phyloP scores from a whole-genome alignment of 2,888 invertebrate species.

The Eutolmus rufibarbis region DNA sequence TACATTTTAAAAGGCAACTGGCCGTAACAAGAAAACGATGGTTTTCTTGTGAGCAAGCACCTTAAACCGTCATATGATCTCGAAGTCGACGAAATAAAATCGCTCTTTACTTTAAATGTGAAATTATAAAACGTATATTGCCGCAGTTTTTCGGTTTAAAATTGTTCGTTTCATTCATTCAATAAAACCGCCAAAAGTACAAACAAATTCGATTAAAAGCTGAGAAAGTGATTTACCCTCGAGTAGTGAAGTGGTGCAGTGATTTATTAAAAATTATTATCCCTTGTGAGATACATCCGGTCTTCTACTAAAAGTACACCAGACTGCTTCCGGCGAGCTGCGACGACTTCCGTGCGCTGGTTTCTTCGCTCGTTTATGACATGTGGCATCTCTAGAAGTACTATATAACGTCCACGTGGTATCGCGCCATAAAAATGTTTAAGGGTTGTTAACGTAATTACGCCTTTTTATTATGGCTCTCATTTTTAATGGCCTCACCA shows the following conservation, averaged over 20 bases:
- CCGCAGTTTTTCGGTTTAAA: neutral
- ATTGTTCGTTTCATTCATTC: neutral
- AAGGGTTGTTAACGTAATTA: slow-evolving; percentile 41
- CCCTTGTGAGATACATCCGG: neutral
- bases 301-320: neutral
- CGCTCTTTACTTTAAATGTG: neutral
- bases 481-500: slow-evolving; percentile 34
- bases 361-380: neutral
- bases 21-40: neutral
- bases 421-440: slow-evolving; percentile 36
- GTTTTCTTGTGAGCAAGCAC: neutral
- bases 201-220: neutral
- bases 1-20: neutral
- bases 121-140: neutral
- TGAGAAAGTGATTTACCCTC: neutral
- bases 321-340: neutral
- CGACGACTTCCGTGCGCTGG: neutral
- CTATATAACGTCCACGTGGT: slow-evolving; percentile 12
- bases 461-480: slow-evolving; percentile 37
- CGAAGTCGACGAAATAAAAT: neutral
- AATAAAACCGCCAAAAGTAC: neutral
- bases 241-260: slow-evolving; percentile 6
- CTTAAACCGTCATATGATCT: neutral
- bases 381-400: neutral
- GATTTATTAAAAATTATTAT: neutral